Base-by-base conservation (phyloP, 2,797 vertebrate genomes). In the Ispidina picta region DNA sequence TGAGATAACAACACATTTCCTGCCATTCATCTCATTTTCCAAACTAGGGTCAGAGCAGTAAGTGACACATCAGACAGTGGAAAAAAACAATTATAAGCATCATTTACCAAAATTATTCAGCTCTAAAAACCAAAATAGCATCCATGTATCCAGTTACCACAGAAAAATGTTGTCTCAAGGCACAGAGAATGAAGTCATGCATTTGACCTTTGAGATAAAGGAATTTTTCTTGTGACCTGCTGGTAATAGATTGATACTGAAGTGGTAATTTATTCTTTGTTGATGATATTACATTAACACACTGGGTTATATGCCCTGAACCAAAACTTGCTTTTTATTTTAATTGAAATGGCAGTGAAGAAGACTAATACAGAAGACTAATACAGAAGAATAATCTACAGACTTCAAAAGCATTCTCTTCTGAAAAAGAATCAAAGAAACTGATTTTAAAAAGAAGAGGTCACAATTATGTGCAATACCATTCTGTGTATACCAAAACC, bases 171-270 rank as follows among this genome's bases (percentile, higher is more conserved):
- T 69, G 71, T 91, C 58, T 46, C 77, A 85, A 82, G 44, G 68
- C 41, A 65, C 83, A 81, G 9, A 51, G 68, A 83, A 83, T 74
- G 68, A 88, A 93, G 71, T 62, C 70, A 89, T 70, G 62, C 18
- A 22, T 37, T 56, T 90, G 77, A 72, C 52, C 31, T 91, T 69
- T 10, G 18, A 92, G 77, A 55, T 84, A 52, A 58, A 94, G 59
- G 68, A 72, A 56, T 85, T 80, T 90, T 95, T 92, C 70, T 76
- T 18, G 23, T 72, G 58, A 91, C 71, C 56, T 78, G 60, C 73
- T 79, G 39, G 64, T 43, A 55, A 65, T 4, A 78, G 65, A 84
- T 44, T 58, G 73, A 87, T 15, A 43, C 78, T 55, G 83, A 89
- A 92, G 69, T 14, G 4, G 49, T 64, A 74, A 54, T 63, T n/a